Conservation (phyloP, 2,797 vertebrate genomes). For the Cygnus olor region DNA sequence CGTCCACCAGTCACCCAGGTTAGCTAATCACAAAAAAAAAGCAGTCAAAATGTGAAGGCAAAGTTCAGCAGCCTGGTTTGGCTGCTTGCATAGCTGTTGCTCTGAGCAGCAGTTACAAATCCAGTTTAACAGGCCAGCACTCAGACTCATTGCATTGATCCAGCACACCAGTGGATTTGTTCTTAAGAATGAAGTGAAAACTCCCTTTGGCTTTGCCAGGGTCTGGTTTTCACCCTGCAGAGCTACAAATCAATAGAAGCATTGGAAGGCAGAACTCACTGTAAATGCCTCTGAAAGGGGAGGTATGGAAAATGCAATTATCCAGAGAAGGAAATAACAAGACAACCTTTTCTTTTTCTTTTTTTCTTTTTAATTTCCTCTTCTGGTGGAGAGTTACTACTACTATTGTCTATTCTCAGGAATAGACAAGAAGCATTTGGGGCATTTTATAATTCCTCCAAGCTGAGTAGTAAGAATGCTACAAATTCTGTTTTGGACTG, state of each 20-base stretch:
- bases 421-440: background rate
- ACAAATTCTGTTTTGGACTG: background rate
- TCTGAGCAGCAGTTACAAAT: constrained; percentile 54
- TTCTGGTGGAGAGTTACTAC: background rate
- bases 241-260: constrained; percentile 60
- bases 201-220: constrained; percentile 62
- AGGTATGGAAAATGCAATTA: constrained; percentile 43
- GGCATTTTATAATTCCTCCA: background rate
- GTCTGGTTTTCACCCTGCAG: constrained; percentile 53
- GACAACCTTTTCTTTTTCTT: background rate
- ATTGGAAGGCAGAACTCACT: constrained; percentile 42
- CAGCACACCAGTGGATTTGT: constrained; percentile 52
- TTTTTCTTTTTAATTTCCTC: background rate
- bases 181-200: constrained; percentile 68
- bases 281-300: constrained; percentile 46
- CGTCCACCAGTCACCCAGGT: fast-evolving
- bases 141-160: constrained; percentile 59
- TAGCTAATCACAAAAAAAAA: background rate
- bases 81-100: background rate
- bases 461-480: background rate
- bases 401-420: too few species aligned
- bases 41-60: background rate
- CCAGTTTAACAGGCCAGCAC: constrained; percentile 54
- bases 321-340: constrained; percentile 33
- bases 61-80: background rate